Evolutionary conservation across 2,888 invertebrate species (phyloP).

Genomic region (Nymphalis polychloros): DNA sequence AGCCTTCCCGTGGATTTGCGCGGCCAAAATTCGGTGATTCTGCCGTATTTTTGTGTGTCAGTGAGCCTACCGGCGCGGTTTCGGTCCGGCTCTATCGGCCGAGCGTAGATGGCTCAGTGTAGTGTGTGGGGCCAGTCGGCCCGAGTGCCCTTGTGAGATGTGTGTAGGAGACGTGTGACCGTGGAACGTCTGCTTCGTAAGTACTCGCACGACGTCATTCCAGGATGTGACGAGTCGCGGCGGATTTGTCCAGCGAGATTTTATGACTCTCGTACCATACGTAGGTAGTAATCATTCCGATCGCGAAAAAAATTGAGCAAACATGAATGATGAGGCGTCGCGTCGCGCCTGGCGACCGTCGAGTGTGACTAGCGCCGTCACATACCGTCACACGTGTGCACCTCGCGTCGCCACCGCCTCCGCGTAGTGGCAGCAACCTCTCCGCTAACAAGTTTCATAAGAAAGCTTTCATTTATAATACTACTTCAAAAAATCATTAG

Average conservation of each 20-base stretch:
- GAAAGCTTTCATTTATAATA: conserved; percentile 56
- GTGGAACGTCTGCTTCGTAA: conserved; percentile 77
- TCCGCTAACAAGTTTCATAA: conserved; percentile 55
- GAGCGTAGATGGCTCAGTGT: conserved; percentile 63
- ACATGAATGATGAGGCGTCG: conserved; percentile 64
- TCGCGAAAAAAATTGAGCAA: conserved; percentile 58
- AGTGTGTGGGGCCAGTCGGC: conserved; percentile 73
- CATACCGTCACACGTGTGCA: conserved; percentile 69
- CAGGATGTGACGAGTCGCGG: conserved; percentile 44
- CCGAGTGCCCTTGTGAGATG: conserved; percentile 78
- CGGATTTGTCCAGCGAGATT: conserved; percentile 50
- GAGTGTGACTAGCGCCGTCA: conserved; percentile 62
- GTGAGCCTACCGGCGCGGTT: conserved; percentile 74
- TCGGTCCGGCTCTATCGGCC: conserved; percentile 64
- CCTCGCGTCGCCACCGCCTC: conserved; percentile 45
- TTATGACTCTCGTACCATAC: conserved; percentile 49
- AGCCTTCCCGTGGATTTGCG: conserved; percentile 82
- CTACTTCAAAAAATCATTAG: conserved; percentile 35
- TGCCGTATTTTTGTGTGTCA: conserved; percentile 73
- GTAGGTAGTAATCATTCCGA: conserved; percentile 56
- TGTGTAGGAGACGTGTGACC: conserved; percentile 76
- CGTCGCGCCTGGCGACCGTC: conserved; percentile 50
- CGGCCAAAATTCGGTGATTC: conserved; percentile 78
- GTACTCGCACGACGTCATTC: conserved; percentile 62
- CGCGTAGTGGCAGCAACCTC: conserved; percentile 40